Evolutionary conservation across 1,140 invertebrate species (phyloP), one percentile per base, ranked within the genome.

Genomic region (Brachionus plicatilis): DNA sequence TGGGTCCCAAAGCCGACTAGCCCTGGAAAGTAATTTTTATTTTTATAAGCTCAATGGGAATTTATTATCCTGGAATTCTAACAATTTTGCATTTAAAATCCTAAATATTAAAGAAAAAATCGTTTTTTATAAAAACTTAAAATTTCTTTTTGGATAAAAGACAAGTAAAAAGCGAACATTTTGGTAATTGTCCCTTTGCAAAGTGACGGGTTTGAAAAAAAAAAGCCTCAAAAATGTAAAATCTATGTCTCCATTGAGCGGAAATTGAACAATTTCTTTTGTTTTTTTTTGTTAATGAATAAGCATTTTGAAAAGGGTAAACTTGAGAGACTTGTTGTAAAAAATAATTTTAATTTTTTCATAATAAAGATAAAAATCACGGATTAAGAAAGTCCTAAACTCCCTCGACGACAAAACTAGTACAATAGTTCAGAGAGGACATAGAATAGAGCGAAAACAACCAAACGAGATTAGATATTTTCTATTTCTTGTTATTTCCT

Each of bases 291-390:
- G 47, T 24, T 27, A 60, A 60, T 60, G 53, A 20, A 60, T 24
- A 60, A 60, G 53, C 53, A 60, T 60, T 60, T 17, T 60, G 53
- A 60, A 60, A 37, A 53, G 60, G 60, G 11, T 66, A 27, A 33
- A 66, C 20, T 66, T 33, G 60, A 66, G 60, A 68, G 66, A 68
- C 27, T 33, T 68, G 33, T 33, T 68, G 66, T 33, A 68, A 68
- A 68, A 68, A 68, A 68, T 68, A 68, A 68, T 68, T 68, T 68
- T 68, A 20, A 60, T 60, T 60, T 60, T 60, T 60, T 60, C 53
- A 20, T 60, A 60, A 60, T 60, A 60, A 60, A 60, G 53, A 60
- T 60, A 60, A 68, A 68, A 68, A 68, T 68, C 66, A 68, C 66
- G 66, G 66, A 68, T 68, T 68, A 68, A 41, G 27, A 68, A 68